Evolutionary conservation across 1,140 invertebrate species (phyloP).

Genomic region (Bombus superbus): DNA sequence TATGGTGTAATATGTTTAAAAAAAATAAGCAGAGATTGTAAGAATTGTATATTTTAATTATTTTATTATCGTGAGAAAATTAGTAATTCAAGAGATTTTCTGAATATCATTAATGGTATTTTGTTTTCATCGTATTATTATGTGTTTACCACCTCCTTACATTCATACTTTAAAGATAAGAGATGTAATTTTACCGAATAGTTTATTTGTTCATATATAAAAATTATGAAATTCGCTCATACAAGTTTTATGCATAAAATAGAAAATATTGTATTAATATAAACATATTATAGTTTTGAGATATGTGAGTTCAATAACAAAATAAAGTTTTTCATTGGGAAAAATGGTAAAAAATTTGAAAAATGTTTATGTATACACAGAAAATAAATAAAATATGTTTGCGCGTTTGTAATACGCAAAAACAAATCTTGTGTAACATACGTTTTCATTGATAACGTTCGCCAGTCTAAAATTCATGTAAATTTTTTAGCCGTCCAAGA

Average conservation of each 20-base stretch:
- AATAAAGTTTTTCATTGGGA: not conserved
- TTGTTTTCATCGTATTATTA: not conserved
- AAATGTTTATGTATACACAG: not conserved
- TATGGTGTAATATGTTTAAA: not conserved
- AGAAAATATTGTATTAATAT: not conserved
- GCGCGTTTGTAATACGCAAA: not conserved
- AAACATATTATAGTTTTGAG: not conserved
- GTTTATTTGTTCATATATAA: not conserved
- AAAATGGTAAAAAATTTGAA: not conserved
- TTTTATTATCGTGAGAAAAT: not conserved
- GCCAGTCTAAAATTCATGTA: not conserved
- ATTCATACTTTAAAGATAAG: not conserved
- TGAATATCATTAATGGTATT: not conserved
- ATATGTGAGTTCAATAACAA: not conserved
- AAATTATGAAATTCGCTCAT: not conserved
- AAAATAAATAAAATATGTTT: not conserved
- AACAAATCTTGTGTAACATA: not conserved
- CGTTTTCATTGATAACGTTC: not conserved
- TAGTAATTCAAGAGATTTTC: not conserved
- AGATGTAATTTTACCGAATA: not conserved
- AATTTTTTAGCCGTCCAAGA: not conserved
- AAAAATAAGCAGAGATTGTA: not conserved
- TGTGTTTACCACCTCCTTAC: not conserved
- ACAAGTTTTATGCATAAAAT: not conserved
- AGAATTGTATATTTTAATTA: not conserved